Evolutionary conservation across 2,888 invertebrate species (phyloP).

Genomic region (Rhagonycha fulva): DNA sequence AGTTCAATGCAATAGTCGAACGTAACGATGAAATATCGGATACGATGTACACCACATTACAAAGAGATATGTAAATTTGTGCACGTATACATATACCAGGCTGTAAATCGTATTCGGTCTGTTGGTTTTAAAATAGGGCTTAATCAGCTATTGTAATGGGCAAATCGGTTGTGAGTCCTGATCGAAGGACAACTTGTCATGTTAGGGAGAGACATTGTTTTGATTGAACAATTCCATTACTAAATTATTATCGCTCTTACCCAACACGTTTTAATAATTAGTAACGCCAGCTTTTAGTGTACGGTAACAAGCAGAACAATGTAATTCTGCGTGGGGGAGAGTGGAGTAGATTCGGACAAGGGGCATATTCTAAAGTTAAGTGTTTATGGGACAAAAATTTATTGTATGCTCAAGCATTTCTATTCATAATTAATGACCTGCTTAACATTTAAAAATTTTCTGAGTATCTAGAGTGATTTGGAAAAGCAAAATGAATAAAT

Average conservation of each 20-base stretch:
- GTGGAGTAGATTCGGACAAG: not conserved
- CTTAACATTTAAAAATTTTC: too few relatives aligned
- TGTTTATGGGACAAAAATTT: not conserved
- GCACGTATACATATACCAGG: conserved; percentile 28
- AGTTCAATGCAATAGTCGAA: conserved; percentile 5
- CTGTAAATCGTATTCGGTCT: conserved; percentile 39
- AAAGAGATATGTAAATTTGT: conserved; percentile 39
- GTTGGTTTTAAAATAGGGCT: conserved; percentile 41
- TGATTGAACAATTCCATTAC: conserved; percentile 14
- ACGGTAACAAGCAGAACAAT: not conserved
- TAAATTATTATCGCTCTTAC: not conserved
- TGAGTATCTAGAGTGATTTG: too few relatives aligned
- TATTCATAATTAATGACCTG: too few relatives aligned
- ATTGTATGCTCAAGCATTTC: too few relatives aligned
- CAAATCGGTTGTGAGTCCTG: conserved; percentile 38
- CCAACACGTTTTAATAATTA: not conserved
- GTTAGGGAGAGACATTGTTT: conserved; percentile 32
- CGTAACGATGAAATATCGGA: conserved; percentile 21
- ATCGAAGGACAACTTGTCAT: conserved; percentile 40
- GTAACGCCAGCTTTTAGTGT: not conserved
- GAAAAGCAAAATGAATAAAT: too few relatives aligned
- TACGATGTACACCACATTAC: conserved; percentile 23
- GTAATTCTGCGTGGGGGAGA: not conserved
- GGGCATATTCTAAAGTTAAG: not conserved
- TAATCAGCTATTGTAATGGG: conserved; percentile 42